A percentile compares a stretch with the other conserved stretches of the same genome.
phyloP scores from a whole-genome alignment of 1,140 invertebrate species.

The Diorhabda carinulata region DNA sequence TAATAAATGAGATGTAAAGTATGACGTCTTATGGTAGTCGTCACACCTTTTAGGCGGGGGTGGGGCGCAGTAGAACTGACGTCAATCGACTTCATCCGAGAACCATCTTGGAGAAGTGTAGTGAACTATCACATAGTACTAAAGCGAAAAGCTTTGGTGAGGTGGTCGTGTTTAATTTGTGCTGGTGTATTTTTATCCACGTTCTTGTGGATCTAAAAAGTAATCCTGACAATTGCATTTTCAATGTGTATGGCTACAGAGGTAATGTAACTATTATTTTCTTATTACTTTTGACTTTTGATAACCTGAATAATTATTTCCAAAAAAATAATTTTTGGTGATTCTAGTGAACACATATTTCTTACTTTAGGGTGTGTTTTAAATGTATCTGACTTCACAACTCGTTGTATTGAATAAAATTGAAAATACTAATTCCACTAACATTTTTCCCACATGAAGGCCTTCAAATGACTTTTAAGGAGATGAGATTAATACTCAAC shows the following conservation, averaged over 20 bases:
- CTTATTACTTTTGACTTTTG: background rate
- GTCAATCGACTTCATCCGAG: constrained; percentile 31
- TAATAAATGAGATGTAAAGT: background rate
- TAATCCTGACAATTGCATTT: constrained; percentile 49
- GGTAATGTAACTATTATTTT: constrained; percentile 47
- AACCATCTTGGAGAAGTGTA: constrained; percentile 35
- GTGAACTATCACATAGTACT: constrained; percentile 16
- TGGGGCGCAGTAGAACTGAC: constrained; percentile 24
- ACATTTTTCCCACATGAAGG: too few species aligned
- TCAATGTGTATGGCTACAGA: constrained; percentile 63
- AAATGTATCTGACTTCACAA: too few species aligned
- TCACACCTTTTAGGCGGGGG: constrained; percentile 6
- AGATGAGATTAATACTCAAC: too few species aligned
- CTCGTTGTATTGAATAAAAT: too few species aligned
- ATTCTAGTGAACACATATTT: too few species aligned
- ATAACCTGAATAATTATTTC: background rate
- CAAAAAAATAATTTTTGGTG: background rate
- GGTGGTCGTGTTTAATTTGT: constrained; percentile 12
- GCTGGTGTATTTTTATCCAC: constrained; percentile 30
- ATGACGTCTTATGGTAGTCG: constrained; percentile 6
- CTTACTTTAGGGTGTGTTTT: too few species aligned
- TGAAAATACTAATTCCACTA: too few species aligned
- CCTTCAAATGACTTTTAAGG: too few species aligned
- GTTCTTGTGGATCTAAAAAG: constrained; percentile 30
- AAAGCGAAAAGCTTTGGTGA: constrained; percentile 26